phyloP scores from a whole-genome alignment of 2,797 vertebrate genomes.

The Ptychobarbus kaznakovi region DNA sequence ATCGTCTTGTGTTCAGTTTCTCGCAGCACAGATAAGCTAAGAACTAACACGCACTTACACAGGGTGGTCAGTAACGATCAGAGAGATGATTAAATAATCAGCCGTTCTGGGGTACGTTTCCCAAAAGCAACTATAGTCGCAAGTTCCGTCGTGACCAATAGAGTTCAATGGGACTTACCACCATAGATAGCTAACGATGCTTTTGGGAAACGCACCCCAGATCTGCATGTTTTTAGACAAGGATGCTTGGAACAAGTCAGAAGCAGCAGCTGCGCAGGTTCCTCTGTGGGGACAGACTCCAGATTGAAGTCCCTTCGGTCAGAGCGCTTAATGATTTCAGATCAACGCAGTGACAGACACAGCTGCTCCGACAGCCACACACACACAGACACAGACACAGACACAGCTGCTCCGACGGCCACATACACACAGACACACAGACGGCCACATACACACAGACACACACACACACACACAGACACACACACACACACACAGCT shows the following conservation, averaged over 20 bases:
- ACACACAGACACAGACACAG: neutral
- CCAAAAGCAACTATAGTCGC: too few species aligned
- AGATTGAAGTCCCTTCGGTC: neutral
- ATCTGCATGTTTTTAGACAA: too few species aligned
- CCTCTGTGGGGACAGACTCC: slow-evolving; percentile 15
- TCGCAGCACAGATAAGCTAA: neutral
- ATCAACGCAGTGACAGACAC: neutral
- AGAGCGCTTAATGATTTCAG: neutral
- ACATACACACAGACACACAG: slow-evolving; percentile 8
- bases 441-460: neutral
- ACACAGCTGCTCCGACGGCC: neutral
- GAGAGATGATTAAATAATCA: neutral
- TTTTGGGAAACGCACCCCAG: too few species aligned
- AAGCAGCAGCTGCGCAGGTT: slow-evolving; percentile 12
- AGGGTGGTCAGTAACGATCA: neutral
- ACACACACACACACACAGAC: too few species aligned
- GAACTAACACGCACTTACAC: neutral
- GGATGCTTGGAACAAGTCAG: too few species aligned
- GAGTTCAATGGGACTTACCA: too few species aligned
- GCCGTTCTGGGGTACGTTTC: too few species aligned
- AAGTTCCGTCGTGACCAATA: too few species aligned
- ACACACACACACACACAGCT: too few species aligned
- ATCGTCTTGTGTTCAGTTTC: neutral
- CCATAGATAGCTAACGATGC: too few species aligned
- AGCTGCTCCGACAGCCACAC: neutral